Evolutionary conservation across 2,888 invertebrate species (phyloP).

Genomic region (Prosopocoilus inquinatus): DNA sequence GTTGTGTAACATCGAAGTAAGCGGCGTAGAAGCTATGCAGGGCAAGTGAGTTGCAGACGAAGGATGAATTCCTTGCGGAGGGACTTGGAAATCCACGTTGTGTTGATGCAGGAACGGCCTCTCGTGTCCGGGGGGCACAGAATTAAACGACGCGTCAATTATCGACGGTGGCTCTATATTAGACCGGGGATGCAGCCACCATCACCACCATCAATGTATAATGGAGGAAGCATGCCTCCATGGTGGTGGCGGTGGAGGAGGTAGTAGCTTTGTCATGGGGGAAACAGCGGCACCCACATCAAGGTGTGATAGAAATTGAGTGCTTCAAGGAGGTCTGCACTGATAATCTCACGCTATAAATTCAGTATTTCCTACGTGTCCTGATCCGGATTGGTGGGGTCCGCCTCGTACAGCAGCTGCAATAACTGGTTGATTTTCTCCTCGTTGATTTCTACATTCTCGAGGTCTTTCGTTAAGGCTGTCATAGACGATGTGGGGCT

Average conservation of each 20-base stretch:
- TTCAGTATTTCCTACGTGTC: conserved; percentile 71
- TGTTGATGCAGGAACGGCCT: conserved; percentile 24
- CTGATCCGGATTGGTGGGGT: conserved; percentile 78
- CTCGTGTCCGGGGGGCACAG: conserved; percentile 22
- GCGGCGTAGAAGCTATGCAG: conserved; percentile 2
- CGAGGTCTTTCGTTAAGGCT: conserved; percentile 55
- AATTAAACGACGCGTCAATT: conserved; percentile 9
- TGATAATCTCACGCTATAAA: conserved; percentile 61
- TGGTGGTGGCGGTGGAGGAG: conserved; percentile 7
- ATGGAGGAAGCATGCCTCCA: conserved; percentile 21
- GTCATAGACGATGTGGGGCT: conserved; percentile 38
- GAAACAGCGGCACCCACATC: conserved; percentile 67
- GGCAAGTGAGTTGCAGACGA: conserved; percentile 6
- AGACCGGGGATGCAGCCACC: conserved; percentile 21
- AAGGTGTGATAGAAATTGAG: conserved; percentile 88
- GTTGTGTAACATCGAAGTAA: conserved; percentile 3
- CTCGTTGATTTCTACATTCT: conserved; percentile 78
- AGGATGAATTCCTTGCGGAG: conserved; percentile 8
- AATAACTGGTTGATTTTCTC: conserved; percentile 82
- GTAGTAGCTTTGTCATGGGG: conserved; percentile 6
- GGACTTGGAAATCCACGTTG: conserved; percentile 19
- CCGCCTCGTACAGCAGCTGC: conserved; percentile 87
- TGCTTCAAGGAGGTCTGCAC: conserved; percentile 86
- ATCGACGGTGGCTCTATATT: conserved; percentile 19
- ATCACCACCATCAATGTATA: no score